Conservation (phyloP, 2,888 invertebrate genomes). For the Thera britannica region DNA sequence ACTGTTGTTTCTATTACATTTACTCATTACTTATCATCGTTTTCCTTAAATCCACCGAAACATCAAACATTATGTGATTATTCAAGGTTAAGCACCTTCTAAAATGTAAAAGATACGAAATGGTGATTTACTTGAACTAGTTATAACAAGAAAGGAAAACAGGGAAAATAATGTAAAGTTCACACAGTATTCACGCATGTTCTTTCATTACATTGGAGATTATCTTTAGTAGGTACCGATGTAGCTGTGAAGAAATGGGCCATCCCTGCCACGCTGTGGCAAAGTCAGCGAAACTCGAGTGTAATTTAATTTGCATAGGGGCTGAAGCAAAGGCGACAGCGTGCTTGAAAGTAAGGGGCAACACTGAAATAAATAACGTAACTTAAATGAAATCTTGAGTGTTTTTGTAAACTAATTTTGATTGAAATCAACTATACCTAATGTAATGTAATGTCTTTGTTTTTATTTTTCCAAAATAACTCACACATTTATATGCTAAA, state of each 20-base stretch:
- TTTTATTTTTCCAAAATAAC: background rate
- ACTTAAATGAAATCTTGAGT: background rate
- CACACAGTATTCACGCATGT: conserved; percentile 35
- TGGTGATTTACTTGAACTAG: background rate
- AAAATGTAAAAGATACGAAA: background rate
- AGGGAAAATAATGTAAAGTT: conserved; percentile 22
- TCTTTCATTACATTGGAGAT: conserved; percentile 46
- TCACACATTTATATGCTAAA: conserved; percentile 5
- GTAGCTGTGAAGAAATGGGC: conserved; percentile 58
- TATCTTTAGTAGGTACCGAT: conserved; percentile 45
- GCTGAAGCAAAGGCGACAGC: conserved; percentile 67
- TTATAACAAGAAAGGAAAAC: background rate
- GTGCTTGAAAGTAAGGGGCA: conserved; percentile 12
- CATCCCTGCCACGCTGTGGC: conserved; percentile 63
- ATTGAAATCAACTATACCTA: background rate
- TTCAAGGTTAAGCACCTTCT: background rate
- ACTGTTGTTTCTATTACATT: background rate
- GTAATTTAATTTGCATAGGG: conserved; percentile 77
- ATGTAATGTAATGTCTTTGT: background rate
- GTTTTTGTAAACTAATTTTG: background rate
- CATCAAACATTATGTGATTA: too few relatives aligned
- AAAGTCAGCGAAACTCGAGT: conserved; percentile 74
- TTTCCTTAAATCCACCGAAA: too few relatives aligned
- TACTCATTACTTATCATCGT: too few relatives aligned
- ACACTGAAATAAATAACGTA: conserved; percentile 14